Evolutionary conservation across 1,140 invertebrate genomes (phyloP).

Genomic region (Andrena cerasifolii): DNA sequence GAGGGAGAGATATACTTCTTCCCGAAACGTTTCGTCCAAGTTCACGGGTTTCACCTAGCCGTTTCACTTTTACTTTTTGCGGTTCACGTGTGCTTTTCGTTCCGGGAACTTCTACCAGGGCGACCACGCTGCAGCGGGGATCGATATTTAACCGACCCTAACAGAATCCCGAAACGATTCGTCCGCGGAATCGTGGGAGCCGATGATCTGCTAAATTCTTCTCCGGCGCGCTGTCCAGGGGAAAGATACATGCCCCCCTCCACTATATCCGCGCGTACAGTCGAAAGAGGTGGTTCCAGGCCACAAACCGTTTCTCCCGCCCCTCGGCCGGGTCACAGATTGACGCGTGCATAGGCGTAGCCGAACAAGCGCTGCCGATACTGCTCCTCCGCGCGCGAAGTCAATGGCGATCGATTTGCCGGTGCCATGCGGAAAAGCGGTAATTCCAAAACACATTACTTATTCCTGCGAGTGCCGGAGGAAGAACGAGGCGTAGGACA

Average conservation of each 20-base stretch:
- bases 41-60: conserved; percentile 19
- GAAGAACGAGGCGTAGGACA: conserved; percentile 45
- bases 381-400: background rate
- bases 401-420: conserved; percentile 45
- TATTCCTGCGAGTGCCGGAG: conserved; percentile 47
- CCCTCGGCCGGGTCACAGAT: background rate
- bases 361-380: conserved; percentile 40
- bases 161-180: too few relatives aligned
- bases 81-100: background rate
- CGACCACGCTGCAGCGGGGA: too few relatives aligned
- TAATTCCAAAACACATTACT: conserved; percentile 74
- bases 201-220: background rate
- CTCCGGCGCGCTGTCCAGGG: background rate
- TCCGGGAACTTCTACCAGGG: background rate
- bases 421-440: conserved; percentile 53
- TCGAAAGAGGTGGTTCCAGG: background rate
- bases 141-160: too few relatives aligned
- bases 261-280: background rate
- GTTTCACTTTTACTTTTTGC: conserved; percentile 43
- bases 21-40: conserved; percentile 24
- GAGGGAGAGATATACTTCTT: conserved; percentile 33
- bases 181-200: too few relatives aligned
- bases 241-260: background rate
- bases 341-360: background rate
- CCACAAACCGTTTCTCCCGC: background rate